Base-by-base conservation (phyloP, 2,888 invertebrate species). In the Acanthopleura granulata region DNA sequence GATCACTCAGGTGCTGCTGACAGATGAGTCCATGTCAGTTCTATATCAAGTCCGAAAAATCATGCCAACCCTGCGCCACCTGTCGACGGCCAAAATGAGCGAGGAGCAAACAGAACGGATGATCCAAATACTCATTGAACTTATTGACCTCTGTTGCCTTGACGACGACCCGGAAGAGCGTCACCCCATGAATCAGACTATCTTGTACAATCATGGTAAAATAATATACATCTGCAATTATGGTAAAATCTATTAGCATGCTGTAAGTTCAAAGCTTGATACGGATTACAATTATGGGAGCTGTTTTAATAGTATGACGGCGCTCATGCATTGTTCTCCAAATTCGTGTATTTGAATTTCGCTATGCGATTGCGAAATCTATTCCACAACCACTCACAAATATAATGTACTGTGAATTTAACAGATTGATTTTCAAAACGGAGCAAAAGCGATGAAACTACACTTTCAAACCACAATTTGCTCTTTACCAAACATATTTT, bases 181-280 rank as follows among this genome's bases (percentile, higher is more conserved):
- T 11, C 88, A 88, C 76, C 77, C 77, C 1, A 86, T 88, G 84
- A 87, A 88, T 77, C 88, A 88, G 79, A 84, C 81, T 50, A 87
- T 88, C 73, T 81, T 88, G 16, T 87, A 86, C 78, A 88, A 88
- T 74, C 82, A 84, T 75, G 88, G 88, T 84, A 73, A 72, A 40
- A 40, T 40, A 40, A n/a, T n/a, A n/a, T n/a, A n/a, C n/a, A n/a
- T n/a, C n/a, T 87, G 86, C 78, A 88, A 88, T 74, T 82, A 84
- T 75, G 88, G 88, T 84, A 73, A 72, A 40, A 40, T 40, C 3
- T 9, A 9, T 40, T 9, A 40, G 9, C 40, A 40, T 40, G 40
- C 9, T 3, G 40, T 9, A 9, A 40, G 40, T 40, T 40, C 3
- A 40, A 40, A 40, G 3, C 9, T 40, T 40, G 40, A 3, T 40